phyloP scores from a whole-genome alignment of 2,113 vertebrate genomes.

The Galeopterus variegatus region DNA sequence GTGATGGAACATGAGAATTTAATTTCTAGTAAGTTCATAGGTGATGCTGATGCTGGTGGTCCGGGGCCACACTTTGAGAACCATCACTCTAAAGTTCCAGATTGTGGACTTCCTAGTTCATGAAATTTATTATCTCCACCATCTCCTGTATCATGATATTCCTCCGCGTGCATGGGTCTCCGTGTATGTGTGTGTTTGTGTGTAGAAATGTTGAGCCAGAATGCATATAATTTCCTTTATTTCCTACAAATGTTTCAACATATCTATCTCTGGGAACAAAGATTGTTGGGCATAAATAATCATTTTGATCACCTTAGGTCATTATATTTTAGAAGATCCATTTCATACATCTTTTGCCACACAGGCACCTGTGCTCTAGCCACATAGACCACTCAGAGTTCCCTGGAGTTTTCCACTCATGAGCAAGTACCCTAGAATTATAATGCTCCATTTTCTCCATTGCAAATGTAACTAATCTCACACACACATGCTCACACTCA shows the following conservation, averaged over 20 bases:
- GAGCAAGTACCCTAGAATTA: neutral
- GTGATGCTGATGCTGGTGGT: neutral
- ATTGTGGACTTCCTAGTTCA: neutral
- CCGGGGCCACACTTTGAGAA: neutral
- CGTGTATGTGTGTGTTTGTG: neutral
- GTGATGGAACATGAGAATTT: neutral
- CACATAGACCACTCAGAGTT: neutral
- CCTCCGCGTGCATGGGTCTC: rapidly evolving
- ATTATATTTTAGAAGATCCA: neutral
- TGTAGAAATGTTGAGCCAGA: neutral
- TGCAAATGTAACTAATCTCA: neutral
- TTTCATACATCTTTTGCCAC: neutral
- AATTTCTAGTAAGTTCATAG: neutral
- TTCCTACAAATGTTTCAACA: neutral
- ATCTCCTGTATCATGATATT: rapidly evolving
- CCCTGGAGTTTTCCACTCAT: neutral
- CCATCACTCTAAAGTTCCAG: neutral
- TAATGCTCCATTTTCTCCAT: neutral
- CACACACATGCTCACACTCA: no score
- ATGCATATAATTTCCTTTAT: neutral
- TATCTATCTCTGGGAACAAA: neutral
- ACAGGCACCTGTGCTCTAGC: neutral
- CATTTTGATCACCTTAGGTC: neutral
- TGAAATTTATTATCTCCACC: neutral
- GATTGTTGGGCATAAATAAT: neutral